Evolutionary conservation across 2,113 vertebrate genomes (phyloP), one percentile per base, ranked within the genome.

Genomic region (Pterocles orientalis): DNA sequence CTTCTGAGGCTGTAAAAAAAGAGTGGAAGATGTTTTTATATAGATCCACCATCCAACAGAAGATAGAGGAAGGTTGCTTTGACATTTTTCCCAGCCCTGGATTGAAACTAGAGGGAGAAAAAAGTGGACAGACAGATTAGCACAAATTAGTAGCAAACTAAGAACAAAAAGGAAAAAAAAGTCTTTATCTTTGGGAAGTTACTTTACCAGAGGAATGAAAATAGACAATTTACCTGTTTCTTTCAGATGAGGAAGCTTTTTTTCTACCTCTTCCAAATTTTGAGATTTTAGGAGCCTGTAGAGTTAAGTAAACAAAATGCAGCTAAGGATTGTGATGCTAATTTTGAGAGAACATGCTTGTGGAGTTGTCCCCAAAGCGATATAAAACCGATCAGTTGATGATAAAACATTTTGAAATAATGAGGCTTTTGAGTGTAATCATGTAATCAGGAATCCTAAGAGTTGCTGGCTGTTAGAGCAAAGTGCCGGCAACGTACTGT

Each of bases 401-500:
- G 83, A 73, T 93, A 88, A 95, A 95, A 81, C 62, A 36, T 50
- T 91, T 92, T 78, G 89, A 92, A 93, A 84, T 91, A 93, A 96
- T 92, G 88, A 84, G 82, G 71, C 90, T 90, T 94, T 78, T 88
- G 92, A 86, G 88, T 73, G 34, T 65, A 93, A 86, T 87, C 26
- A 64, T 81, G 56, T 83, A 65, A 91, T 94, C 80, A 80, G 48
- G 43, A 92, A 78, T 88, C 90, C 66, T 79, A 76, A 91, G 54
- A 92, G 80, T 85, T 10, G 47, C 50, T 91, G 51, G 31, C 64
- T 89, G 65, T 71, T 94, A 72, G 17, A 97, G 43, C 23, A 75
- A 90, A 82, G 54, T 77, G 72, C 48, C 51, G 80, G 39, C 51
- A 85, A 69, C 25, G 26, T 54, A 23, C 76, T 56, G 33, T 7